Base-by-base conservation (phyloP, 2,113 vertebrate species). In the Cyanoramphus novaezelandiae region DNA sequence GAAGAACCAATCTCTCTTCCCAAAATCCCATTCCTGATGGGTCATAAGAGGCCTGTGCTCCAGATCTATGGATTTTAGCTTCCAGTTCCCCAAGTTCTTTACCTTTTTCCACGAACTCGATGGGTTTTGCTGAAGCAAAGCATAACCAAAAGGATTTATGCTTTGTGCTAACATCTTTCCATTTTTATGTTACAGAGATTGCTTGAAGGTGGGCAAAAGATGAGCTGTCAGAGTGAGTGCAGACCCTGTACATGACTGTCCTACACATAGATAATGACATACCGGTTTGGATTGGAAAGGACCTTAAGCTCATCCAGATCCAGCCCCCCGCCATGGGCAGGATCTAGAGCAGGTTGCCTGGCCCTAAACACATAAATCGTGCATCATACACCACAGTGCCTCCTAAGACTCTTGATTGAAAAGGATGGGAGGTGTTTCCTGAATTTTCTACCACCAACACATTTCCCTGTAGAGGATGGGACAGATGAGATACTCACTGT, bases 61-160 rank as follows among this genome's bases (percentile, higher is more conserved):
- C 69, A 88, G 18, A 44, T 20, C 9, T 67, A 31, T 4, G 8
- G 46, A 37, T 74, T 82, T 50, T 12, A 46, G 41, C 33, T 75
- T 88, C 44, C 57, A 37, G 33, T 19, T 91, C 62, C 12, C 25
- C 37, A n/a, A 5, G 11, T 60, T 41, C 33, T 87, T 86, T 27
- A 41, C 33, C 23, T 41, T 47, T 55, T 89, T 68, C 44, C 27
- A 55, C 37, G 2, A 80, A 63, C 23, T 57, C 7, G 0, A 64
- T 20, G 18, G 8, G n/a, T 81, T 82, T 86, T 90, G 37, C 68
- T 64, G 74, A 75, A 87, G 67, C 23, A 72, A 88, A 93, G 71
- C 41, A 74, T 44, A 76, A 90, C 53, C 33, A 81, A 82, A 62
- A 23, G 55, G 27, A 39, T 59, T 72, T 55, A 50, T 31, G 25